phyloP scores from a whole-genome alignment of 2,797 vertebrate species.

The Gouania willdenowi region DNA sequence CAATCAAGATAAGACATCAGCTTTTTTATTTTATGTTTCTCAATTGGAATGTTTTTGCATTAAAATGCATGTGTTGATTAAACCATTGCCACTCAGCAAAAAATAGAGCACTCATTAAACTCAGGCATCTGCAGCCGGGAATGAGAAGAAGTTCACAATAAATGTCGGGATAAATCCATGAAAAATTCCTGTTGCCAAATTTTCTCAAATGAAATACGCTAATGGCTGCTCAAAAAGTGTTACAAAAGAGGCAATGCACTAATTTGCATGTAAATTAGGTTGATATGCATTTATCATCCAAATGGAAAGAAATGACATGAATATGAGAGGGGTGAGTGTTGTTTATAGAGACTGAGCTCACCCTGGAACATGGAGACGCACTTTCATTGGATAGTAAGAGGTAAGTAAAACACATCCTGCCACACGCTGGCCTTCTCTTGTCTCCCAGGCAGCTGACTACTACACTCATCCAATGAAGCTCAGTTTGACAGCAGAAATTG shows the following conservation, averaged over 20 bases:
- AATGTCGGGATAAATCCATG: constrained; percentile 68
- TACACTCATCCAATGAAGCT: constrained; percentile 42
- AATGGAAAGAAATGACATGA: constrained; percentile 14
- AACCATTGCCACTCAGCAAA: constrained; percentile 48
- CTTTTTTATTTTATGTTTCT: constrained; percentile 55
- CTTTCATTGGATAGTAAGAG: constrained; percentile 1
- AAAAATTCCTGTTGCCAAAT: constrained; percentile 54
- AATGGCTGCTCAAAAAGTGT: constrained; percentile 50
- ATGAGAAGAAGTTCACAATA: constrained; percentile 67
- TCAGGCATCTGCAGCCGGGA: constrained; percentile 55
- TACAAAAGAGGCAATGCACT: constrained; percentile 30
- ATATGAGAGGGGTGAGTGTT: neutral
- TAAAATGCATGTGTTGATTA: constrained; percentile 42
- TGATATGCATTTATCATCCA: constrained; percentile 28
- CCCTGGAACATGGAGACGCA: constrained; percentile 4
- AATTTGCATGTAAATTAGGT: constrained; percentile 43
- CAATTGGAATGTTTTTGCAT: constrained; percentile 47
- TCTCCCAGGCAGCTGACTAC: constrained; percentile 38
- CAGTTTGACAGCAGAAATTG: constrained; percentile 48
- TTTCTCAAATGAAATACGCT: constrained; percentile 55
- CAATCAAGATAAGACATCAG: too few relatives aligned
- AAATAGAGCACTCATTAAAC: constrained; percentile 66
- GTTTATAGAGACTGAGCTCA: neutral
- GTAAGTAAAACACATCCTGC: constrained; percentile 22
- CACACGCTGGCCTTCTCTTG: constrained; percentile 32